These are phyloP conservation scores for Chauna torquata DNA, from an alignment of 2,113 vertebrate species.

Conservation along the genomic window DNA sequence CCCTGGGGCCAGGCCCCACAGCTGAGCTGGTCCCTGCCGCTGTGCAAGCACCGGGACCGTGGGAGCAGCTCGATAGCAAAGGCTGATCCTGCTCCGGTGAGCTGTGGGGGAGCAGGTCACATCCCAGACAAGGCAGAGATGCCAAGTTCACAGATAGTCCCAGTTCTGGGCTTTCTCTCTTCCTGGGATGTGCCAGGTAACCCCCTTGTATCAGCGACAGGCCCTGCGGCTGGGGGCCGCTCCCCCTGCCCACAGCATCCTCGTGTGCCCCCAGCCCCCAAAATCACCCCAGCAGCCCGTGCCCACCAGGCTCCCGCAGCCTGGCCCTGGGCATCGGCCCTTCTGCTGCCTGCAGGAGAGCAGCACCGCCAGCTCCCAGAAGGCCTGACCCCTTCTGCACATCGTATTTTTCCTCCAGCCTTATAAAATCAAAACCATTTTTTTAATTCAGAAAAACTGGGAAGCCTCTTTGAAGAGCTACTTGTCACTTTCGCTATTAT, in stretches of 20 bases:
- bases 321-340: neutral
- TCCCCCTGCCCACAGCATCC: neutral
- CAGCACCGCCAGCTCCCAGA: neutral
- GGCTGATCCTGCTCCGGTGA: no score
- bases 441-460: neutral
- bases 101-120: no score
- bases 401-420: rapidly evolving
- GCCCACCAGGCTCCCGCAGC: neutral
- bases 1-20: no score
- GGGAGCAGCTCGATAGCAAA: no score
- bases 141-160: no score
- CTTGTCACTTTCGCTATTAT: neutral
- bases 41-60: no score
- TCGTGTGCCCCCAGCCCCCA: neutral
- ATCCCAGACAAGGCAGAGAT: no score
- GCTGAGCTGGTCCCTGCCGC: no score
- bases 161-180: neutral
- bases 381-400: neutral
- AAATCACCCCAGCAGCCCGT: neutral
- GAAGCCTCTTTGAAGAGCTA: neutral
- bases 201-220: neutral
- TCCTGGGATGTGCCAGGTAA: neutral
- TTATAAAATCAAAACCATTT: no score
- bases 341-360: neutral
- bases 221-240: neutral